Base-by-base conservation (phyloP, 2,888 invertebrate genomes). In the Tetragnatha montana region DNA sequence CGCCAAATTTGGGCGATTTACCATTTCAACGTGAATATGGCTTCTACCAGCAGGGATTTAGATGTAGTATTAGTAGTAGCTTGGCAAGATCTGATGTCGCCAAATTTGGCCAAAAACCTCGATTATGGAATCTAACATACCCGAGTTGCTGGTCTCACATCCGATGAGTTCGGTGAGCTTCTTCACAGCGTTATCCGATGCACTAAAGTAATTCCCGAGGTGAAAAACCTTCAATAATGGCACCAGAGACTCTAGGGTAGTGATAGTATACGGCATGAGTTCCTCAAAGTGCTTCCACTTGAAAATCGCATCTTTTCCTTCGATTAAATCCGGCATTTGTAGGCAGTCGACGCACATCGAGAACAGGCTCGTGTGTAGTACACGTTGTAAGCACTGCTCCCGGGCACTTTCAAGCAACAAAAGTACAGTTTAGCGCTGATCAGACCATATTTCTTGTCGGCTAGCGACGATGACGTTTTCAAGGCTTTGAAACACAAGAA, bases 341-440 rank as follows among this genome's bases (percentile, higher is more conserved):
- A 94, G 92, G 8, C 92, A 92, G 82, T 93, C 93, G 92, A 92
- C 94, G 92, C 93, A 95, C 94, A 92, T 94, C 92, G 91, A 94
- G 93, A 89, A 96, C n/a, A 96, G 93, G 92, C 95, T 95, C 0
- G 95, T 95, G n/a, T n/a, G 92, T 96, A 95, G 93, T 96, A 96
- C 7, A 96, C 94, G 88, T 95, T 94, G 93, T 95, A 96, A 0
- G 95, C 95, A 91, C 94, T 95, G 92, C 95, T 95, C 7, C 96
- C 96, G 71, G 96, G 95, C 47, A 96, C 93, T n/a, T 95, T 93
- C 19, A 96, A 92, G 10, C 96, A 93, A 74, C 94, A 94, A 87
- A 95, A 94, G 92, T 96, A 96, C 0, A 95, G 93, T 81, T 95
- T 94, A 4, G 95, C 94, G n/a, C 96, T 95, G 50, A 94, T 92